phyloP scores from a whole-genome alignment of 2,797 vertebrate species.

The Enoplosus armatus region DNA sequence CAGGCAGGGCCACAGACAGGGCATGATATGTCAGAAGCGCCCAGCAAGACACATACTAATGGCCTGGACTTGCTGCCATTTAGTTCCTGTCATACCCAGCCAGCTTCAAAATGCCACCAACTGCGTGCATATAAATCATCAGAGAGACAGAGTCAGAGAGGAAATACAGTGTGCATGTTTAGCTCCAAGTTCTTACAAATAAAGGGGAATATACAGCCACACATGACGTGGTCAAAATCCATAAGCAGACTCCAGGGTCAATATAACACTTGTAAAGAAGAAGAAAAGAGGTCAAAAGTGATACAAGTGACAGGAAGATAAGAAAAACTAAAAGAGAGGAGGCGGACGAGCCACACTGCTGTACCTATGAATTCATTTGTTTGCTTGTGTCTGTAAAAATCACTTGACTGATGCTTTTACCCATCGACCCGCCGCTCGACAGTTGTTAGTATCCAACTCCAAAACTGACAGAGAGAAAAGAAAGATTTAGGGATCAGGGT shows the following conservation, averaged over 20 bases:
- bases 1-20: slow-evolving; percentile 41
- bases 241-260: background rate
- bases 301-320: background rate
- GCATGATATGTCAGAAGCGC: slow-evolving; percentile 51
- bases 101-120: slow-evolving; percentile 79
- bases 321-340: background rate
- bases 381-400: slow-evolving; percentile 29
- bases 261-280: background rate
- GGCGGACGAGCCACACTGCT: background rate
- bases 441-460: slow-evolving; percentile 16
- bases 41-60: slow-evolving; percentile 69
- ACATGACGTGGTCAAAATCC: background rate
- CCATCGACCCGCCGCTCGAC: background rate
- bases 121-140: slow-evolving; percentile 78
- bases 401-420: slow-evolving; percentile 10
- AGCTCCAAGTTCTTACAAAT: slow-evolving; percentile 11
- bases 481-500: background rate
- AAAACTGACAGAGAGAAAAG: slow-evolving; percentile 10
- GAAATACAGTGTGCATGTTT: slow-evolving; percentile 8
- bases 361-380: background rate
- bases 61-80: slow-evolving; percentile 67
- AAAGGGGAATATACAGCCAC: background rate
- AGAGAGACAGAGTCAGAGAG: slow-evolving; percentile 16
- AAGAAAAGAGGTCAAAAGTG: background rate
- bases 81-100: slow-evolving; percentile 61